Conservation (phyloP, 2,113 vertebrate species). For the Eulemur rufifrons region DNA sequence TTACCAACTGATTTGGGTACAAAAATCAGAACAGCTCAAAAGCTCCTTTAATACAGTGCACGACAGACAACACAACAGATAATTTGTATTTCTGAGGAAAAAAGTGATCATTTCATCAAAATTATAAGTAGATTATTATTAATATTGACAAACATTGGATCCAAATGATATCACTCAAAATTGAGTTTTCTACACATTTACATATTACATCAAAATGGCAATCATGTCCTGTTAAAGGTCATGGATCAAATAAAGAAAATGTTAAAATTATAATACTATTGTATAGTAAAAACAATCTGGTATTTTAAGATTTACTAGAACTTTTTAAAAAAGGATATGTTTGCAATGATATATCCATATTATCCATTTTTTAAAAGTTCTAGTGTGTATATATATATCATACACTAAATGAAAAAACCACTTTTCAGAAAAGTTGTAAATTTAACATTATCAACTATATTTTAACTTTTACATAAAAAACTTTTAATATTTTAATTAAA, state of each 20-base stretch:
- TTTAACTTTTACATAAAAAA: not conserved
- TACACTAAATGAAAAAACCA: not conserved
- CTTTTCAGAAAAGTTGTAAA: not conserved
- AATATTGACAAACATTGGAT: not conserved
- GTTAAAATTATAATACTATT: not conserved
- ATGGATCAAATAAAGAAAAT: not conserved
- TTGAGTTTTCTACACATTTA: not conserved
- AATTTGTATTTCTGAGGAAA: not conserved
- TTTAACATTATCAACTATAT: not conserved
- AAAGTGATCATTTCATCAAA: not conserved
- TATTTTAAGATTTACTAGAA: not conserved
- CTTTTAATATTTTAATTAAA: not conserved
- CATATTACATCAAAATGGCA: not conserved
- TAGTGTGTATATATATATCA: not conserved
- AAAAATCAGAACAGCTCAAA: not conserved
- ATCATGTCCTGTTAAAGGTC: not conserved
- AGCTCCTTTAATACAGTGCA: not conserved
- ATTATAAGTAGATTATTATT: not conserved
- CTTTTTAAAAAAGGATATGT: not conserved
- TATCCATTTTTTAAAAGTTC: not conserved
- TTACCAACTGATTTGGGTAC: not conserved
- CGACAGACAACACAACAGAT: not conserved
- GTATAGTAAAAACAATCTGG: not conserved
- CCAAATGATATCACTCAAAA: not conserved
- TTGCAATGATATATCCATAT: not conserved